Evolutionary conservation across 2,797 vertebrate species (phyloP).

Genomic region (Pseudochirops corinnae): DNA sequence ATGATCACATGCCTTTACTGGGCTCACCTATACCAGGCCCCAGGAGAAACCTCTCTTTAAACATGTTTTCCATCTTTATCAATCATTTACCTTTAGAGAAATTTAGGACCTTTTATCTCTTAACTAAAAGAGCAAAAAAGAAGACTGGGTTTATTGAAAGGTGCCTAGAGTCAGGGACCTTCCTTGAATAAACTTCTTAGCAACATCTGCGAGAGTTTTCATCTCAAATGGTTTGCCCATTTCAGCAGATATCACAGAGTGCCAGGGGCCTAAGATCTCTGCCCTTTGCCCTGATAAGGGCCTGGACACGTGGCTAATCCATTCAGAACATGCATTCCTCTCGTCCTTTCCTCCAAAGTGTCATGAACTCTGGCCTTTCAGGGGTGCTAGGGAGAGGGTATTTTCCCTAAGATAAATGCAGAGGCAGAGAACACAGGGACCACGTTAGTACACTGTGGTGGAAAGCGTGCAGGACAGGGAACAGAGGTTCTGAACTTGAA

Average conservation of each 20-base stretch:
- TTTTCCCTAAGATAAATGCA: not conserved
- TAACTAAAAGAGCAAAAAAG: not conserved
- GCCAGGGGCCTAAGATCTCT: not conserved
- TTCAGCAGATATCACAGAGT: not conserved
- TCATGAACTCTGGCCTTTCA: not conserved
- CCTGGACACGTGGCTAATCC: not conserved
- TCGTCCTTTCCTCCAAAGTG: not conserved
- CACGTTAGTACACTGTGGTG: not conserved
- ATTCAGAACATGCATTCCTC: not conserved
- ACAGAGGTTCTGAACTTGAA: not conserved
- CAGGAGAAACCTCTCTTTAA: not conserved
- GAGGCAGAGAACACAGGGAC: not conserved
- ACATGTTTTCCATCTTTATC: not conserved
- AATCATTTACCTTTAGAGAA: not conserved
- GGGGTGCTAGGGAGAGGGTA: rapidly evolving
- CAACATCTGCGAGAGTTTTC: not conserved
- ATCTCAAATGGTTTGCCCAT: not conserved
- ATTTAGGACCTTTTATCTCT: not conserved
- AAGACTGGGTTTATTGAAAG: not conserved
- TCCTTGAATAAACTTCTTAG: not conserved
- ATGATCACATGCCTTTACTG: not conserved
- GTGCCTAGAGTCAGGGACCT: too few species aligned
- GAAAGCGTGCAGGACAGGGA: not conserved
- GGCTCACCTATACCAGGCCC: not conserved
- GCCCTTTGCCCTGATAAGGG: not conserved